These are phyloP conservation scores for Chironex yamaguchii DNA, from an alignment of 30 jellyfish, hydroid and myxozoan species.

Conservation along the genomic window DNA sequence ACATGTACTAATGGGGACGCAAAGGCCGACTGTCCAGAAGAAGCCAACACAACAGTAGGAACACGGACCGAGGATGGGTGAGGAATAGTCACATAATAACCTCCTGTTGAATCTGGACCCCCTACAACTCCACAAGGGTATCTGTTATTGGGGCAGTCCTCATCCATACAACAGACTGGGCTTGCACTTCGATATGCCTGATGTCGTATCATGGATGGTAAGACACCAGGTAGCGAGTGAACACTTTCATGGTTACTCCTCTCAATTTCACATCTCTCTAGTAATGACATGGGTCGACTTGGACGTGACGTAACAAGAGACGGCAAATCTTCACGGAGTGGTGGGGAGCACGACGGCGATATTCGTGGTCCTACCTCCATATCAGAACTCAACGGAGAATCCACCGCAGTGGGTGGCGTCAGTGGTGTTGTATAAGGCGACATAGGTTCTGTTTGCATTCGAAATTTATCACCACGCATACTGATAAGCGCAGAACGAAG, in stretches of 20 bases:
- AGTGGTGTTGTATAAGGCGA: constrained; percentile 34
- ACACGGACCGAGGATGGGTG: constrained; percentile 49
- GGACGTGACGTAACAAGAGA: not conserved
- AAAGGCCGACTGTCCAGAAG: constrained; percentile 45
- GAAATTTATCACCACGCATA: constrained; percentile 42
- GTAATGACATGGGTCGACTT: not conserved
- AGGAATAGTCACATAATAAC: constrained; percentile 79
- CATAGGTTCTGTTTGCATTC: constrained; percentile 10
- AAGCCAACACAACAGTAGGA: constrained; percentile 22
- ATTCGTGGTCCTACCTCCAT: not conserved
- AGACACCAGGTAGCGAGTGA: constrained; percentile 67
- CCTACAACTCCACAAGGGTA: constrained; percentile 58
- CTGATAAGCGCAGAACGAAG: constrained; percentile 83
- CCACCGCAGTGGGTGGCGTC: constrained; percentile 29
- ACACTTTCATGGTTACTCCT: not conserved
- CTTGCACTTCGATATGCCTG: constrained; percentile 37
- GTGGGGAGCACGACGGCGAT: not conserved
- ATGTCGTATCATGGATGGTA: constrained; percentile 77
- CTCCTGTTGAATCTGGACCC: constrained; percentile 52
- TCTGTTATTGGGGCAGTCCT: constrained; percentile 72
- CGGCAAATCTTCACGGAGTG: not conserved
- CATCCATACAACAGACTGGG: constrained; percentile 62
- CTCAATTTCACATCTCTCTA: not conserved
- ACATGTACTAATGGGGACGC: constrained; percentile 31
- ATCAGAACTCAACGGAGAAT: not conserved